Percentiles rank a stretch among this genome's conserved stretches.
phyloP scores from a whole-genome alignment of 2,888 invertebrate genomes.

The Trachelus stipa region DNA sequence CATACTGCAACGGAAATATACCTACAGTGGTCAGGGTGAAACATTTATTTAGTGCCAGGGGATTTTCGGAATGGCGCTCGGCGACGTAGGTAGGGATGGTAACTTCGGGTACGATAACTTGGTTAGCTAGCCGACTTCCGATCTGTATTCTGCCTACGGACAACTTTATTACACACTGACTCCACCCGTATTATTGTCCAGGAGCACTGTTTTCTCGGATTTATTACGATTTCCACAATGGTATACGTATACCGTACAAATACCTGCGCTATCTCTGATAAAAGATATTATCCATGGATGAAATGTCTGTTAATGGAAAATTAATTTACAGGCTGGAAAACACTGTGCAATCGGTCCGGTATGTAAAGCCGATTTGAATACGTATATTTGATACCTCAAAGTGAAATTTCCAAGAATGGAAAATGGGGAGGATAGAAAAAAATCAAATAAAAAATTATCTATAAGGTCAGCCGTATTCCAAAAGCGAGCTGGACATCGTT shows the following conservation, averaged over 20 bases:
- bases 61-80: constrained; percentile 56
- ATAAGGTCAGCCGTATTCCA: too few relatives aligned
- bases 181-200: constrained; percentile 11
- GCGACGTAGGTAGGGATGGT: constrained; percentile 32
- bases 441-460: too few relatives aligned
- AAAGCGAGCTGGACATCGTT: too few relatives aligned
- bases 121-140: constrained; percentile 61
- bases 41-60: constrained; percentile 63
- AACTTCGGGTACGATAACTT: constrained; percentile 55
- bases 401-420: too few relatives aligned
- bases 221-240: background rate
- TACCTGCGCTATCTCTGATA: background rate
- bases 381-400: too few relatives aligned
- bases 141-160: constrained; percentile 62
- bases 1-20: constrained; percentile 48
- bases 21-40: constrained; percentile 56
- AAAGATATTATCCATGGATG: background rate
- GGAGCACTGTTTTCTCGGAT: background rate
- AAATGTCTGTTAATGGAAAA: background rate
- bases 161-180: constrained; percentile 56
- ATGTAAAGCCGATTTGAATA: too few relatives aligned
- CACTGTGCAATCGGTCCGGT: background rate
- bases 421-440: too few relatives aligned
- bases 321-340: background rate
- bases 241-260: background rate